phyloP scores from a whole-genome alignment of 92 coral and sea anemone genomes.

The Zoanthus sansibaricus region DNA sequence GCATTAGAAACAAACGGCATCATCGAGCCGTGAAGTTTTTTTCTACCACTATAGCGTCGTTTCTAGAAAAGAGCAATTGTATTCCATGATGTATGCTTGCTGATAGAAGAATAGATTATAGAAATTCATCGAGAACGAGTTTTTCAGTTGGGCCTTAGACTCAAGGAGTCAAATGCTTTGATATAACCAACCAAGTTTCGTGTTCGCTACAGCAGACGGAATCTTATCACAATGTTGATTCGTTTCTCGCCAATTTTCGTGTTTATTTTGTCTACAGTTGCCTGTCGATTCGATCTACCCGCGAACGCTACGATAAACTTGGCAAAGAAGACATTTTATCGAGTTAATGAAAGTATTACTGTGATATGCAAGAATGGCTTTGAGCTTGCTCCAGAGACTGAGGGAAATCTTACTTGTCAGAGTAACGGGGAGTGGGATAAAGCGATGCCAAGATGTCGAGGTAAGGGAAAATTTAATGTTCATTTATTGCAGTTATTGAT shows the following conservation, averaged over 20 bases:
- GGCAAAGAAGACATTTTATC: constrained; percentile 59
- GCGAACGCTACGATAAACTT: constrained; percentile 56
- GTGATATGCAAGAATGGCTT: constrained; percentile 74
- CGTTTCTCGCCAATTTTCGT: constrained; percentile 26
- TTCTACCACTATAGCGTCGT: constrained; percentile 5
- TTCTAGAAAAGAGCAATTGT: constrained; percentile 33
- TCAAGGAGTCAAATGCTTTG: not conserved
- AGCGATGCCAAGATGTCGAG: constrained; percentile 72
- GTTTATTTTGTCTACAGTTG: constrained; percentile 59
- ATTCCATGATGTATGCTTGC: constrained; percentile 12
- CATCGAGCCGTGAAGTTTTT: constrained; percentile 36
- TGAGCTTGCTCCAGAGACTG: constrained; percentile 33
- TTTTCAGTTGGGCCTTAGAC: not conserved
- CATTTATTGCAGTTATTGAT: not conserved
- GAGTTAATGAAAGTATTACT: constrained; percentile 58
- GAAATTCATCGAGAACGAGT: not conserved
- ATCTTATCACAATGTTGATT: constrained; percentile 10
- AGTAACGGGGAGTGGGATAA: constrained; percentile 67
- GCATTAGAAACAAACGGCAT: constrained; percentile 30
- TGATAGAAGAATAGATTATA: constrained; percentile 34
- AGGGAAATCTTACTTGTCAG: constrained; percentile 74
- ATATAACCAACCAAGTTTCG: not conserved
- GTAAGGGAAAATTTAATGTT: constrained; percentile 46
- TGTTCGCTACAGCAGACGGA: not conserved
- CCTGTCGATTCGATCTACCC: constrained; percentile 78